Conservation (phyloP, 92 coral and sea anemone genomes). For the Metridium senile region DNA sequence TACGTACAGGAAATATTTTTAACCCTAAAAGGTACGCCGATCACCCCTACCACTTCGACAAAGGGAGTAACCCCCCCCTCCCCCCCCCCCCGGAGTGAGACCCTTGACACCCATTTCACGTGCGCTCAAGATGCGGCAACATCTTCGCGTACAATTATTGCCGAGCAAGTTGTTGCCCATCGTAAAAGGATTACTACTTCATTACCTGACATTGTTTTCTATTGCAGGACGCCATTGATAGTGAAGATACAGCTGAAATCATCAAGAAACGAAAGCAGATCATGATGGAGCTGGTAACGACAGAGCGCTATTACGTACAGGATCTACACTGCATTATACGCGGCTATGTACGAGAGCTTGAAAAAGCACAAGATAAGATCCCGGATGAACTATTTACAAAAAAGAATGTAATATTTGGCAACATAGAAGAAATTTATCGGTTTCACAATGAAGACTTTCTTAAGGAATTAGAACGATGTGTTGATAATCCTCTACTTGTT, state of each 20-base stretch:
- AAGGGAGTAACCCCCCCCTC: too few species aligned
- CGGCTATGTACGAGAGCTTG: constrained; percentile 89
- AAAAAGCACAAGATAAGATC: constrained; percentile 65
- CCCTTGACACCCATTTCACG: too few species aligned
- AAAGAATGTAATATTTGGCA: constrained; percentile 86
- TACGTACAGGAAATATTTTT: too few species aligned
- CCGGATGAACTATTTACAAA: constrained; percentile 80
- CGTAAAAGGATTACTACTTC: too few species aligned
- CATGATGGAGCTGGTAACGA: constrained; percentile 85
- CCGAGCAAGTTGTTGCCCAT: too few species aligned
- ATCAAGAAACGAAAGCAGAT: constrained; percentile 75
- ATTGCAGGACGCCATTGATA: constrained; percentile 59
- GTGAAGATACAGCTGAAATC: constrained; percentile 69
- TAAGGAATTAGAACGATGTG: constrained; percentile 68
- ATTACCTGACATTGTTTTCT: background rate
- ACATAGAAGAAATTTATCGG: constrained; percentile 82
- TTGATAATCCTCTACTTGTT: constrained; percentile 73
- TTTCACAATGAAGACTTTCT: constrained; percentile 87
- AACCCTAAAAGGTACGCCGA: too few species aligned
- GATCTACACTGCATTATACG: constrained; percentile 84
- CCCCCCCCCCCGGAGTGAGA: too few species aligned
- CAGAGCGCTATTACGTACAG: constrained; percentile 89
- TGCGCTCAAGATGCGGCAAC: too few species aligned
- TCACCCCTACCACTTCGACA: too few species aligned
- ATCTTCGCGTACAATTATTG: too few species aligned